These are phyloP conservation scores for Sebastes goodei DNA, from an alignment of 2,797 vertebrate species.

Conservation along the genomic window DNA sequence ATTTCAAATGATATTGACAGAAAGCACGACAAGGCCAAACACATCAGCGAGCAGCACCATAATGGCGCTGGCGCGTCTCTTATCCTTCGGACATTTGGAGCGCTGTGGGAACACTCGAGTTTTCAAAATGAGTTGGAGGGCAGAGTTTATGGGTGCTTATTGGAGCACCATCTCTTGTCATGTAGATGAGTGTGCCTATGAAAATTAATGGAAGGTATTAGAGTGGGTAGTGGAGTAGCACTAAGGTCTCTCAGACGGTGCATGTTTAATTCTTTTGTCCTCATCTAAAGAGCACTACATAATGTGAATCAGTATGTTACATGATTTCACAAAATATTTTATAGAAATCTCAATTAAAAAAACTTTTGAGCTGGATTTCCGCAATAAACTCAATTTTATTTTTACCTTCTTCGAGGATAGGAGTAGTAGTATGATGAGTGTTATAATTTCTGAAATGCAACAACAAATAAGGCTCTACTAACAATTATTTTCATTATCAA, in stretches of 20 bases:
- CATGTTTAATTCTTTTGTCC: slow-evolving; percentile 24
- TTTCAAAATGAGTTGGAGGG: slow-evolving; percentile 37
- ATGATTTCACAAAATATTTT: not conserved
- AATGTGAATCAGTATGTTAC: not conserved
- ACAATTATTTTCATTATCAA: not conserved
- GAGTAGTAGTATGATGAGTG: not conserved
- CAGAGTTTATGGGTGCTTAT: slow-evolving; percentile 29
- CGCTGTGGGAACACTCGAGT: not conserved
- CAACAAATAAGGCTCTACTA: not conserved
- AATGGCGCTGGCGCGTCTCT: slow-evolving; percentile 7
- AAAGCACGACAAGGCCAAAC: slow-evolving; percentile 38
- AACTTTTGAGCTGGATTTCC: not conserved
- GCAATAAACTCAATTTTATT: not conserved
- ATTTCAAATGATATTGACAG: slow-evolving; percentile 18
- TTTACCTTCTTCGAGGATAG: not conserved
- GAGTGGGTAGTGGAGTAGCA: slow-evolving; percentile 66
- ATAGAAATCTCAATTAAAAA: not conserved
- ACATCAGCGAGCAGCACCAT: not conserved
- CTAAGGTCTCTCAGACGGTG: slow-evolving; percentile 22
- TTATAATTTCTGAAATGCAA: not conserved
- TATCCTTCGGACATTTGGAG: slow-evolving; percentile 25
- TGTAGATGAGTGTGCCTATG: slow-evolving; percentile 38
- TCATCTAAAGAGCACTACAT: not conserved
- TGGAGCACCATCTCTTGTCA: slow-evolving; percentile 57
- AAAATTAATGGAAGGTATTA: slow-evolving; percentile 61